Evolutionary conservation across 2,888 invertebrate genomes (phyloP).

Genomic region (Congeria kusceri): DNA sequence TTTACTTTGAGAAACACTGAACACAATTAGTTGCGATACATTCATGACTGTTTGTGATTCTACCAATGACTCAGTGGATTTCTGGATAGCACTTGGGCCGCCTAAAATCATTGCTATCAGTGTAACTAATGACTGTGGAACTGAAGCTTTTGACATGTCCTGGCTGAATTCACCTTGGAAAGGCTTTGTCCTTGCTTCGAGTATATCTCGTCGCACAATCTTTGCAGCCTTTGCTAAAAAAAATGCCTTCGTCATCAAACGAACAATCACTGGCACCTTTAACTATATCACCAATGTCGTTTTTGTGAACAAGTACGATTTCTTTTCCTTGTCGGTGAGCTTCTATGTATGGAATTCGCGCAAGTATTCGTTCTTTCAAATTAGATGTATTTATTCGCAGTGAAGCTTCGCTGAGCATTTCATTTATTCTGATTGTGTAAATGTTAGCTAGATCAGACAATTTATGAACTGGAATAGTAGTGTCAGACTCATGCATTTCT

Average conservation of each 20-base stretch:
- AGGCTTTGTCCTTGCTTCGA: constrained; percentile 37
- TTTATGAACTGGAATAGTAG: no score
- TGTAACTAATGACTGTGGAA: no score
- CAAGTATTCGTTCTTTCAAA: constrained; percentile 44
- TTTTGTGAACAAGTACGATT: constrained; percentile 38
- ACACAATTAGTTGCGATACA: constrained; percentile 43
- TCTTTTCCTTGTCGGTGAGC: constrained; percentile 47
- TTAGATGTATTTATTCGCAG: no score
- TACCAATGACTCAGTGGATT: constrained; percentile 14
- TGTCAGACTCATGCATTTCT: no score
- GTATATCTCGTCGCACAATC: constrained; percentile 60
- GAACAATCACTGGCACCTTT: constrained; percentile 30
- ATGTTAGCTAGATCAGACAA: no score
- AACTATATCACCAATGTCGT: constrained; percentile 65
- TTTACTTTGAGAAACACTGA: constrained; percentile 31
- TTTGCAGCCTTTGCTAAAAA: constrained; percentile 64
- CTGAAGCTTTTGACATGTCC: constrained; percentile 40
- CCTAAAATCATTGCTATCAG: no score
- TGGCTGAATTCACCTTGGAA: constrained; percentile 50
- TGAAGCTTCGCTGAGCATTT: no score
- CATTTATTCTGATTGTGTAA: no score
- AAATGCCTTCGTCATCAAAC: constrained; percentile 59
- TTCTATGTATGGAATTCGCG: constrained; percentile 56
- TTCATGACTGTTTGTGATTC: constrained; percentile 24
- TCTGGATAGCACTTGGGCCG: no score